These are phyloP conservation scores for Antedon mediterranea DNA, from an alignment of 53 echinoderm and acorn worm genomes.

Conservation along the genomic window DNA sequence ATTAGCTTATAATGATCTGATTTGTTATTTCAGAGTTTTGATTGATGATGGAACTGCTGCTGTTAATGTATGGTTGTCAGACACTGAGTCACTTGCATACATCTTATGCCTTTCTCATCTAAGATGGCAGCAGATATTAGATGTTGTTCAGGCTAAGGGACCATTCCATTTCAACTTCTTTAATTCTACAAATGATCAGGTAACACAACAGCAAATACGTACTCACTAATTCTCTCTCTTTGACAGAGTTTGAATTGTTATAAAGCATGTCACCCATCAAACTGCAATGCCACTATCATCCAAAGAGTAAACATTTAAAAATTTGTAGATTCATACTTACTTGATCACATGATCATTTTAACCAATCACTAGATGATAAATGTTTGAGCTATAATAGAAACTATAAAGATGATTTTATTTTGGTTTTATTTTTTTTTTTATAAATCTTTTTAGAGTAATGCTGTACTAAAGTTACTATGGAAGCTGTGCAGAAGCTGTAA, in stretches of 20 bases:
- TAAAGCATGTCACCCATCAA: too few species aligned
- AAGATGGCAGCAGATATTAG: neutral
- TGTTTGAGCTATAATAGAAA: too few species aligned
- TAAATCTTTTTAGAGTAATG: neutral
- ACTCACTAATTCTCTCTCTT: too few species aligned
- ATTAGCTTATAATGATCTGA: too few species aligned
- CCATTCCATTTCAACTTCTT: neutral
- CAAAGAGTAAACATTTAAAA: too few species aligned
- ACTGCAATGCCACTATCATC: too few species aligned
- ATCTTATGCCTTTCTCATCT: neutral
- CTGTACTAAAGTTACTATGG: neutral
- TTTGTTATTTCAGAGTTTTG: neutral
- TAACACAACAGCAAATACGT: neutral
- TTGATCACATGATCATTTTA: too few species aligned
- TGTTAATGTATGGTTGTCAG: neutral
- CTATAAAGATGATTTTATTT: too few species aligned
- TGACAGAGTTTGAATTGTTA: too few species aligned
- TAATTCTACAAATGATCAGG: neutral
- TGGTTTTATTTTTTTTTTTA: too few species aligned
- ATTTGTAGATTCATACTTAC: too few species aligned
- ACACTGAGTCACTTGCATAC: neutral
- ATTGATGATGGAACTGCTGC: neutral
- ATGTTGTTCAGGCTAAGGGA: neutral
- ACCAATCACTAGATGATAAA: too few species aligned
- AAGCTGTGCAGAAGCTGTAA: neutral